A percentile compares a stretch with the other conserved stretches of the same genome.
These are phyloP conservation scores for Itoplectis maculator DNA, from an alignment of 2,888 invertebrate species.

Conservation along the genomic window DNA sequence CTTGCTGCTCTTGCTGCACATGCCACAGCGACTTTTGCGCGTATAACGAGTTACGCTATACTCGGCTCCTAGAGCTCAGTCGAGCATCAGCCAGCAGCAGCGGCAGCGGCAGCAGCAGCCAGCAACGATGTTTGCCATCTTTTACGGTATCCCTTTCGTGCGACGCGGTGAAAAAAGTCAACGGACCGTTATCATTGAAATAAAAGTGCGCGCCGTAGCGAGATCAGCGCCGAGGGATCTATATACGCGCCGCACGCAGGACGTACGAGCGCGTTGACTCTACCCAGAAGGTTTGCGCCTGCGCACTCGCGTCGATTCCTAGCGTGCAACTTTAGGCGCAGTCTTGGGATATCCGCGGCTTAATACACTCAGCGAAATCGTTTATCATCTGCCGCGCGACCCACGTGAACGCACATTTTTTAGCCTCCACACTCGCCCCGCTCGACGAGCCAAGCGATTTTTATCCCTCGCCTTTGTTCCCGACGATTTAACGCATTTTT, in stretches of 20 bases:
- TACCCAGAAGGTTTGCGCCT: not conserved
- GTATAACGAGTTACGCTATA: slow-evolving; percentile 55
- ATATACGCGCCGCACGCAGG: not conserved
- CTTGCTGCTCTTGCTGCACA: slow-evolving; percentile 36
- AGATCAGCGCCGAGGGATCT: not conserved
- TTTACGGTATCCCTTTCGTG: slow-evolving; percentile 37
- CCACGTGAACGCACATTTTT: too few species aligned
- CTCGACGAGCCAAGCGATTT: too few species aligned
- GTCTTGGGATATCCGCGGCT: not conserved
- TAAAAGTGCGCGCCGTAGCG: slow-evolving; percentile 27
- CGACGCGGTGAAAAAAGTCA: slow-evolving; percentile 15
- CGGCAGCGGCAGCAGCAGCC: too few species aligned
- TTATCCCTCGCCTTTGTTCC: too few species aligned
- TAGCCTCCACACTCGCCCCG: too few species aligned
- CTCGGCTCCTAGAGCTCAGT: slow-evolving; percentile 12
- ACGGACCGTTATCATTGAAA: slow-evolving; percentile 51
- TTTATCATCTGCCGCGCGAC: too few species aligned
- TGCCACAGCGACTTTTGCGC: slow-evolving; percentile 48
- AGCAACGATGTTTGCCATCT: not conserved
- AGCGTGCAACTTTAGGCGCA: not conserved
- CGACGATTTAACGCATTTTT: too few species aligned
- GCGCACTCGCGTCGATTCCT: not conserved
- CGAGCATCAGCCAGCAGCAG: not conserved
- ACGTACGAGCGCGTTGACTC: slow-evolving; percentile 12
- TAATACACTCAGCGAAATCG: not conserved